Percentiles rank a stretch among this genome's conserved stretches.
Evolutionary conservation across 1,140 invertebrate genomes (phyloP).

Genomic region (Saccostrea glomerata): DNA sequence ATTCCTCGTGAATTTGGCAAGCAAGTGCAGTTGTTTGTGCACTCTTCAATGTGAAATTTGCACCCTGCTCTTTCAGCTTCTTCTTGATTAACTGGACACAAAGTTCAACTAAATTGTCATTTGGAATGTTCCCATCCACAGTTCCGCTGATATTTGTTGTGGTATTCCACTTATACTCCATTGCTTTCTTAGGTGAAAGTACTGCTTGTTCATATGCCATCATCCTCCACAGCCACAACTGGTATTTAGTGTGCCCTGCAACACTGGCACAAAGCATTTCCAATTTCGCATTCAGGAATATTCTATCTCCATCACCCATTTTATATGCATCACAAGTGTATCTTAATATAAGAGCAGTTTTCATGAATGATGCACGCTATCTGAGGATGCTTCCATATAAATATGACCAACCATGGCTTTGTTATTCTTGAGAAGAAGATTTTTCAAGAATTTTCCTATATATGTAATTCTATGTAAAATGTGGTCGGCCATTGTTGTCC

Average conservation of each 20-base stretch:
- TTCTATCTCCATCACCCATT: no score
- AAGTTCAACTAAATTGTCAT: conserved; percentile 42
- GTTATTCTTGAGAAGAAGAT: no score
- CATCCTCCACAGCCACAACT: conserved; percentile 44
- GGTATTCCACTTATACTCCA: not conserved
- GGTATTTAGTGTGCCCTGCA: conserved; percentile 44
- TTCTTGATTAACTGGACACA: conserved; percentile 35
- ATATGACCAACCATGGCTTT: no score
- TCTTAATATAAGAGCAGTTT: conserved; percentile 48
- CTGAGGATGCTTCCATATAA: no score
- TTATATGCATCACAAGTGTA: conserved; percentile 54
- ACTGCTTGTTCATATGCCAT: not conserved
- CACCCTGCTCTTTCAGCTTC: conserved; percentile 32
- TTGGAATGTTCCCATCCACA: conserved; percentile 42
- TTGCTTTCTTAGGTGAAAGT: conserved; percentile 6
- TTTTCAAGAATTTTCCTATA: no score
- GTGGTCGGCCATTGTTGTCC: conserved; percentile 34
- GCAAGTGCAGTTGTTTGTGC: conserved; percentile 13
- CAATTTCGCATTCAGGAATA: no score
- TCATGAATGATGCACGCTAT: conserved; percentile 52
- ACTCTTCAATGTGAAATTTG: conserved; percentile 24
- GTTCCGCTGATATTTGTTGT: no score
- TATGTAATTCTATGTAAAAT: no score
- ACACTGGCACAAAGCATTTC: no score
- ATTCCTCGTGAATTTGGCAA: conserved; percentile 40